Evolutionary conservation across 2,113 vertebrate genomes (phyloP), one percentile per base, ranked within the genome.

Genomic region (Enhydra lutris): DNA sequence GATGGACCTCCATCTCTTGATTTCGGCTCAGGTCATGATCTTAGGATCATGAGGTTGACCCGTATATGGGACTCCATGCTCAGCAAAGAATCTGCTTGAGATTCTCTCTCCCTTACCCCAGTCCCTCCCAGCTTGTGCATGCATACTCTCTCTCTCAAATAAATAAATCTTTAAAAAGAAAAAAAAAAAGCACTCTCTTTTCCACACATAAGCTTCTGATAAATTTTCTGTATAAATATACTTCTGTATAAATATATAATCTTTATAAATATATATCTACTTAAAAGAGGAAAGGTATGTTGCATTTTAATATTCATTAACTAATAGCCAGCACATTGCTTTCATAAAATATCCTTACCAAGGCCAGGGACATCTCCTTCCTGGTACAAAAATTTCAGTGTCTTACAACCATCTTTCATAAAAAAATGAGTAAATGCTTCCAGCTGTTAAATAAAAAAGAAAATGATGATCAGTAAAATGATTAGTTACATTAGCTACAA

Each of bases 351-450:
- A 96, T 83, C 82, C 97, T 98, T 99, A 99, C 99, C 99, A 97
- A 97, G 13, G 95, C 99, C 98, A 95, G 99, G 99, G 57, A 96
- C 88, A 45, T 99, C 98, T 97, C 98, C 98, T 96, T 99, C 98
- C 89, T 99, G 99, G 95, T 99, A 99, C 24, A 99, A 98, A 98
- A 99, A 98, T 96, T 98, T 99, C 98, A 99, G 89, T 5, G 98
- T 95, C 98, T 99, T 99, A 96, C 34, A 97, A 88, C 99, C 99
- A 93, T 98, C 98, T 95, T 99, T 98, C 59, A 95, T 95, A 97
- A 99, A 99, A 97, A 99, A 99, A 14, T 92, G 42, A 91, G 98
- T 95, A 98, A 99, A 99, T 63, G 98, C 34, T 1, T 98, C 95
- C 4, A 99, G 93, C 99, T 99, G 96, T 98, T 90, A 97, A 97